Evolutionary conservation across 2,797 vertebrate species (phyloP).

Genomic region (Pangasius macronema): DNA sequence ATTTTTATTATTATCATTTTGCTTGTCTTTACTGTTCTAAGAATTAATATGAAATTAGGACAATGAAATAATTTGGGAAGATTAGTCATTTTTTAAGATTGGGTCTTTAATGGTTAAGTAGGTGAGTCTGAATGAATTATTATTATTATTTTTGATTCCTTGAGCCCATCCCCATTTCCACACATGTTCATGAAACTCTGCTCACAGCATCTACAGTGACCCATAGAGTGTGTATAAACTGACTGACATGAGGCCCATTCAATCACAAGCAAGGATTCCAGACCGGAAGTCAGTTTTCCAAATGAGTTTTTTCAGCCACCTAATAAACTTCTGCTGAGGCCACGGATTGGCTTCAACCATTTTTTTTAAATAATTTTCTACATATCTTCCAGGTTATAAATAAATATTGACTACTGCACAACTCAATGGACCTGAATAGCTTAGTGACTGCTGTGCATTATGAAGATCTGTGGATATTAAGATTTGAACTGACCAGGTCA

Average conservation of each 20-base stretch:
- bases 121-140: neutral
- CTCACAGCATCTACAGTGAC: neutral
- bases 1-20: neutral
- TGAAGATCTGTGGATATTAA: neutral
- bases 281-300: neutral
- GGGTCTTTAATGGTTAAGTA: neutral
- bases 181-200: neutral
- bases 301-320: neutral
- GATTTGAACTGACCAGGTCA: neutral
- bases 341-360: neutral
- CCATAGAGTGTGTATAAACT: neutral
- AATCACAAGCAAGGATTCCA: neutral
- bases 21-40: neutral
- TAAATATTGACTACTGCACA: no score
- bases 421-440: neutral
- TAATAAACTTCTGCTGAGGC: neutral
- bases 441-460: neutral
- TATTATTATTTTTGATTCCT: neutral
- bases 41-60: neutral
- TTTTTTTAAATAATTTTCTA: neutral
- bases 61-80: neutral
- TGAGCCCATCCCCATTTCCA: neutral
- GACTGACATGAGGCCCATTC: neutral
- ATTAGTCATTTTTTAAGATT: neutral
- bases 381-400: no score